phyloP scores from a whole-genome alignment of 2,113 vertebrate species.

The Rattus norvegicus region DNA sequence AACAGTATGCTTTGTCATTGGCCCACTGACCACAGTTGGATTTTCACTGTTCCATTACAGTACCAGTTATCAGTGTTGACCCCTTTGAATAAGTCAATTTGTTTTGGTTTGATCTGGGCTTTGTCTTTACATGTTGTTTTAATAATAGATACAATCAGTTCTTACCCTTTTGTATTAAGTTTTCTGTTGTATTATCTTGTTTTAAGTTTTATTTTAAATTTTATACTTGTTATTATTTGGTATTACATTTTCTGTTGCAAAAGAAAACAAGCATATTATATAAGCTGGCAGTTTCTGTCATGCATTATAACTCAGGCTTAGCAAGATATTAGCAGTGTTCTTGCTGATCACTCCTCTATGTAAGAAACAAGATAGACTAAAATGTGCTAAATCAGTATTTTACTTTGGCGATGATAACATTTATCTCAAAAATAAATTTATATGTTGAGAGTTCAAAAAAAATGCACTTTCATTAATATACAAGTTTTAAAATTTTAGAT shows the following conservation, averaged over 20 bases:
- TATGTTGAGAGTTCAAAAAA: background rate
- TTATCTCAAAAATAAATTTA: slow-evolving; percentile 42
- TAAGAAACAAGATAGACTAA: slow-evolving; percentile 28
- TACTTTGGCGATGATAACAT: slow-evolving; percentile 38
- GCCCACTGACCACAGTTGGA: background rate
- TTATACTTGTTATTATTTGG: background rate
- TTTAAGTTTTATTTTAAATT: background rate
- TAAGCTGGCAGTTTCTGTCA: slow-evolving; percentile 32
- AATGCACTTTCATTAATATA: background rate
- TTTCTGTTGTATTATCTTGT: slow-evolving; percentile 14
- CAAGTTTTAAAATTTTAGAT: background rate
- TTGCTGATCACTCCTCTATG: background rate
- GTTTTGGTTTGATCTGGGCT: background rate
- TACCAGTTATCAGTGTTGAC: slow-evolving; percentile 26
- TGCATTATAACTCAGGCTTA: background rate
- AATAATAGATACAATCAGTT: slow-evolving; percentile 45
- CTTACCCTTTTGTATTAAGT: background rate
- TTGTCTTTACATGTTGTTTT: slow-evolving; percentile 19
- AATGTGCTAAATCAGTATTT: slow-evolving; percentile 11
- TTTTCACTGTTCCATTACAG: slow-evolving; percentile 41
- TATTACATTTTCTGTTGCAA: slow-evolving; percentile 23
- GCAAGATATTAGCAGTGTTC: background rate
- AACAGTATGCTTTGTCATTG: background rate
- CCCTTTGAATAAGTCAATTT: slow-evolving; percentile 29
- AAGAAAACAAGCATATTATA: slow-evolving; percentile 9